Evolutionary conservation across 2,888 invertebrate species (phyloP), one percentile per base, ranked within the genome.

Genomic region (Eilema caniola): DNA sequence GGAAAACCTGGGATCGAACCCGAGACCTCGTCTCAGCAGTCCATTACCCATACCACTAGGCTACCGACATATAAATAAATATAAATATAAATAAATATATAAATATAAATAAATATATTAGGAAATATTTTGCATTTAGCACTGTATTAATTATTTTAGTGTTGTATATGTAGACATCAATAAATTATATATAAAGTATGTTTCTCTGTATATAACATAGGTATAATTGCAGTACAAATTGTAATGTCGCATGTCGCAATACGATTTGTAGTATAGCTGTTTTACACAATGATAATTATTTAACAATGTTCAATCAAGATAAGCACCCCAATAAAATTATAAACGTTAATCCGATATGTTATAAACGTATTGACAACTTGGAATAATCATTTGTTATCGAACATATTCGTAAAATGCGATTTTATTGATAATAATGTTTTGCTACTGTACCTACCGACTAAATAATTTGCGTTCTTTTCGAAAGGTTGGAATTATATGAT

Each of bases 281-380:
- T 53, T 61, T 62, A 64, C 23, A 60, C 66, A 69, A 76, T 65
- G 70, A 76, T 74, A 73, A 70, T 74, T 75, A 77, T 80, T 76
- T 77, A 80, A 79, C 76, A 77, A 81, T 87, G 81, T 88, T 91
- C 89, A 90, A 93, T 92, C 91, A 92, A 90, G 92, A 93, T 92
- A 90, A 80, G 61, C 64, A 78, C 70, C 63, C 76, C 86, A 90
- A 91, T 93, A 91, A 92, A 92, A 88, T 82, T 81, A 85, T 88
- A 85, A 84, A 76, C 72, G 72, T 73, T 90, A 90, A 92, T 91
- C 90, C 87, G 82, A 83, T 79, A 79, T 75, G 75, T 83, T 82
- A 83, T 86, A 86, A 84, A 86, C 77, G 76, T 81, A 84, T 74
- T 76, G 73, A 76, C 69, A 72, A 75, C 66, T 81, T 77, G 70